These are phyloP conservation scores for Drosophila pruinosa DNA, from an alignment of 1,140 invertebrate species.

Conservation along the genomic window DNA sequence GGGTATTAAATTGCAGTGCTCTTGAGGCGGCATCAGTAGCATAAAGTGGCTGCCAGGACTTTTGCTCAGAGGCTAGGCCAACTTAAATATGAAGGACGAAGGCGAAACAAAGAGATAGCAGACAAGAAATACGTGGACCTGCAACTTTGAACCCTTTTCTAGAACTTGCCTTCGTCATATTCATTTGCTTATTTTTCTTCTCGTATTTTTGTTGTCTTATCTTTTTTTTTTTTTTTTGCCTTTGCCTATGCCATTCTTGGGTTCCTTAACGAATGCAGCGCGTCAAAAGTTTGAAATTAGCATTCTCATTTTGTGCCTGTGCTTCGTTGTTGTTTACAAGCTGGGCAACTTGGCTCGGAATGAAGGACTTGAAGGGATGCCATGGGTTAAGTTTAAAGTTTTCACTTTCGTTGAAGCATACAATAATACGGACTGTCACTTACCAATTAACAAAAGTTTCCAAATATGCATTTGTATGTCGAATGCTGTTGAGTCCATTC, in stretches of 20 bases:
- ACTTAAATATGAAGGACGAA: constrained; percentile 49
- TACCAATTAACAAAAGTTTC: constrained; percentile 83
- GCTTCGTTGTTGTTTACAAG: constrained; percentile 15
- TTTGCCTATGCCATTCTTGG: neutral
- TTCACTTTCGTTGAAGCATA: constrained; percentile 27
- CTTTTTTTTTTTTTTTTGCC: constrained; percentile 10
- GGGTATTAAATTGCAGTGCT: constrained; percentile 22
- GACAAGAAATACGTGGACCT: constrained; percentile 35
- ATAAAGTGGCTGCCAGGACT: constrained; percentile 14
- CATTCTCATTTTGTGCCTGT: constrained; percentile 30
- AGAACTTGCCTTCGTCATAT: constrained; percentile 42
- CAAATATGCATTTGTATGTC: constrained; percentile 83
- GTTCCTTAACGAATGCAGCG: constrained; percentile 39
- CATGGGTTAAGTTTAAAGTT: constrained; percentile 38
- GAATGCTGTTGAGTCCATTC: constrained; percentile 82
- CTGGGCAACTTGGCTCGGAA: neutral
- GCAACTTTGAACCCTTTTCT: constrained; percentile 70
- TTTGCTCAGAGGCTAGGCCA: constrained; percentile 26
- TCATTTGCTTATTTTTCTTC: constrained; percentile 28
- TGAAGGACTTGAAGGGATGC: neutral
- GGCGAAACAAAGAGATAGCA: constrained; percentile 13
- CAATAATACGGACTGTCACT: constrained; percentile 57
- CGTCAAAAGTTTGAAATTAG: constrained; percentile 68
- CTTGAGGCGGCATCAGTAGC: constrained; percentile 23
- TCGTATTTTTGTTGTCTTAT: constrained; percentile 1